A percentile compares a stretch with the other conserved stretches of the same genome.
These are phyloP conservation scores for Carettochelys insculpta DNA, from an alignment of 2,113 vertebrate species.

Conservation along the genomic window DNA sequence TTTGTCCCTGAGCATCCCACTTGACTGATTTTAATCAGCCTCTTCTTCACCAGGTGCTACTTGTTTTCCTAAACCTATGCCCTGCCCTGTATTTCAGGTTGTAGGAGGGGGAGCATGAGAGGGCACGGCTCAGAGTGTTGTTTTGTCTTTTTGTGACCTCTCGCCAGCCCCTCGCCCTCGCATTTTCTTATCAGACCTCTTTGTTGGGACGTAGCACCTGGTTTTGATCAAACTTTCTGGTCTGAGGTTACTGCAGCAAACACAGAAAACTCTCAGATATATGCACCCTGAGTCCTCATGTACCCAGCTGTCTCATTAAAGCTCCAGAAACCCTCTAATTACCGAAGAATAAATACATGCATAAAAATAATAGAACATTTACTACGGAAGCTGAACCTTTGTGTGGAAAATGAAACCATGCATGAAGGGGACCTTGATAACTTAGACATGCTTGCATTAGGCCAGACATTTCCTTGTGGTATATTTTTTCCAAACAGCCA, in stretches of 20 bases:
- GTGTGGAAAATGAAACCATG: neutral
- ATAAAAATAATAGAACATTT: neutral
- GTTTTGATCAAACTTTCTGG: neutral
- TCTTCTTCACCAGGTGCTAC: neutral
- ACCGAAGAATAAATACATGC: neutral
- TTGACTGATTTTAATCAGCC: neutral
- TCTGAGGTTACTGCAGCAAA: neutral
- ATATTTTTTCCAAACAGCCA: neutral
- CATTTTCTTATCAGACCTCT: neutral
- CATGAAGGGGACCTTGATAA: neutral
- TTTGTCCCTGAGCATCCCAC: neutral
- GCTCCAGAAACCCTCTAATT: neutral
- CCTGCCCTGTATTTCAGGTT: neutral
- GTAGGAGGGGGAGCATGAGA: neutral
- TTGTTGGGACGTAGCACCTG: neutral
- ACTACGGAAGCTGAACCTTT: neutral
- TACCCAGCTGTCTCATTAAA: neutral
- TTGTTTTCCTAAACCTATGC: neutral
- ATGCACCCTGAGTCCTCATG: neutral
- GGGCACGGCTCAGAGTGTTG: neutral
- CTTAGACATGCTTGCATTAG: neutral
- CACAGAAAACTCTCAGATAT: neutral
- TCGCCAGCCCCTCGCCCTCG: accelerated
- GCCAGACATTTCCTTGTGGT: neutral
- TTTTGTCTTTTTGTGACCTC: neutral